Evolutionary conservation across 2,797 vertebrate genomes (phyloP).

Genomic region (Mus minutoides): DNA sequence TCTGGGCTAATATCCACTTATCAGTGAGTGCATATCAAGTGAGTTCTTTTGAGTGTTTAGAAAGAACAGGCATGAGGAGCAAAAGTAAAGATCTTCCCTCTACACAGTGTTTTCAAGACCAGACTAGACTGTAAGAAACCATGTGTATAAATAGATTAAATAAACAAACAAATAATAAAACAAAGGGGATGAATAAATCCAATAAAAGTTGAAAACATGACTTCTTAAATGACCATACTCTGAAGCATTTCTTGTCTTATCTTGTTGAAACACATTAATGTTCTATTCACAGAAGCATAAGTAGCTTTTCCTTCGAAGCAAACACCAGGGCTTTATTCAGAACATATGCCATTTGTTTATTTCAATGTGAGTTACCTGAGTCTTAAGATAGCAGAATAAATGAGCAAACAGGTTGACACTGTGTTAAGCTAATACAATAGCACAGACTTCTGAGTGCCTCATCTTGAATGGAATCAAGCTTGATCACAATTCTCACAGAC

Average conservation of each 20-base stretch:
- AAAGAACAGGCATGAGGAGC: not conserved
- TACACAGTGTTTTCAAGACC: not conserved
- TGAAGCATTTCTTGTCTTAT: not conserved
- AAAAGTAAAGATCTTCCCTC: not conserved
- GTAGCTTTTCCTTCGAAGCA: not conserved
- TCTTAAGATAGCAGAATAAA: constrained; percentile 53
- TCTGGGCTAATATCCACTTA: too few relatives aligned
- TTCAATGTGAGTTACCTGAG: constrained; percentile 57
- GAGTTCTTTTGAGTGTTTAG: too few relatives aligned
- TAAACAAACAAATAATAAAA: not conserved
- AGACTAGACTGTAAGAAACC: not conserved
- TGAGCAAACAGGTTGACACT: not conserved
- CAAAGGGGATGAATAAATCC: not conserved
- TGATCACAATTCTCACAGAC: constrained; percentile 57
- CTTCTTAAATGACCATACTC: not conserved
- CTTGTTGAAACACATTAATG: constrained; percentile 9
- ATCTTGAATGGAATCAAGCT: constrained; percentile 36
- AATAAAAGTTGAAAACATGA: not conserved
- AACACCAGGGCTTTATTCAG: not conserved
- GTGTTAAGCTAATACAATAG: not conserved
- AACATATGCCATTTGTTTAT: constrained; percentile 15
- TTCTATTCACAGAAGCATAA: not conserved
- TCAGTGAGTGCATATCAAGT: too few relatives aligned
- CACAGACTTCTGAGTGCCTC: not conserved
- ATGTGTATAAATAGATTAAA: not conserved